Base-by-base conservation (phyloP, 35 echinoderm and acorn worm species). In the Diadema setosum region DNA sequence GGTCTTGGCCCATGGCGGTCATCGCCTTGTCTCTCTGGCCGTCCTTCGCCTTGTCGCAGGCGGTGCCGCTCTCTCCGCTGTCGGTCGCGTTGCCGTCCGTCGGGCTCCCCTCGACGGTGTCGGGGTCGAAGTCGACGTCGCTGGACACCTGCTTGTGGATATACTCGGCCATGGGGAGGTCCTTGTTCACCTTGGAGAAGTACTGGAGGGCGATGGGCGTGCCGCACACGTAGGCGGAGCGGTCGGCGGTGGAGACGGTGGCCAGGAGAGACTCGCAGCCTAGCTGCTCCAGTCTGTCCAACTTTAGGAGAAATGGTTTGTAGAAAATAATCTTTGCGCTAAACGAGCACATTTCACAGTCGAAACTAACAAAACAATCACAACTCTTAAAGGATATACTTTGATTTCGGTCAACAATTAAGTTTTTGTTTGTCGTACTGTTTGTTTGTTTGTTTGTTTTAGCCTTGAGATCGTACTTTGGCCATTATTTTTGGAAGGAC, bases 191-290 rank as follows among this genome's bases (percentile, higher is more conserved):
- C 42, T 87, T 83, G 35, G 93, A 85, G 80, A 95, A 95, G 85
- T 91, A 95, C 48, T 88, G 80, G 39, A 91, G 85, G 15, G 89
- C 93, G 14, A 91, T 50, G 1, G 83, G 83, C 5, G 93, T 95
- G 20, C 93, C 93, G n/a, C 87, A 86, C 37, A 95, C 84, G 55
- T 91, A 95, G 20, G 93, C 91, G 2, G 87, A 84, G 45, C 80
- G 65, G 65, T 84, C 90, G 20, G 84, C 70, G 16, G 90, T 90
- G 12, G 89, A 87, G 42, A 95, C 93, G 9, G 83, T 87, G 12
- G 93, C 84, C 11, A 95, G 37, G 7, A 95, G 84, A 45, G 87
- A 91, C 74, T 95, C 93, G 35, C 93, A 95, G 12, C 93, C 93
- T 0, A 95, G 84, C 43, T 86, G 86, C 20, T 82, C 85, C 31